Base-by-base conservation (phyloP, 2,113 vertebrate species). In the Mastomys natalensis region DNA sequence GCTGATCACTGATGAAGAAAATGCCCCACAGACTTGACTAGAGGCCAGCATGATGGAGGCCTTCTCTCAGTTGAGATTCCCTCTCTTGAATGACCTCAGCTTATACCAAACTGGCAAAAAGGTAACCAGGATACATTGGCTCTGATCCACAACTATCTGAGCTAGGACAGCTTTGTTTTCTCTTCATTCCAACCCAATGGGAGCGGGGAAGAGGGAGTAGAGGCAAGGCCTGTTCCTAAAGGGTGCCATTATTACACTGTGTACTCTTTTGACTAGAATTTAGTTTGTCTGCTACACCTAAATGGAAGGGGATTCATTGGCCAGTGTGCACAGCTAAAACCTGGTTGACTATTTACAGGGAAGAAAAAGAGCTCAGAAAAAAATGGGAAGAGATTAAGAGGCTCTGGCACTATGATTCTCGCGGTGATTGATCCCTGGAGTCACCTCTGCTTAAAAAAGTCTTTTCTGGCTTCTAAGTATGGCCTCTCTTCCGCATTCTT, bases 381-480 rank as follows among this genome's bases (percentile, higher is more conserved):
- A 58, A 34, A 37, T 68, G 17, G 29, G 26, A 91, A 51, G 29
- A 74, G 24, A 85, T 62, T 92, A 88, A 43, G 43, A 64, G n/a
- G 37, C 11, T 51, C 89, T 84, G 29, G 86, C 16, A 60, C 17
- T 2, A 29, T 72, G 74, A 87, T 48, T 78, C 84, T 78, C 78
- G 34, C 26, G 43, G 62, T 13, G 29, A n/a, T 68, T 29, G 43
- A 40, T 72, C 26, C 17, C 55, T 48, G 4, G 34, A 73, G 34
- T 87, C 43, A 74, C 45, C 80, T 92, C 84, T 93, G 19, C 73
- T 84, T 90, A 43, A 37, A 37, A 26, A 87, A 84, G 37, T 12
- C 48, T 94, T 95, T 95, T 64, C 37, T 81, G 45, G 85, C 24
- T 89, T 70, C 55, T 60, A 60, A 93, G 48, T 45, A 31, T 77